Conservation (phyloP, 2,888 invertebrate genomes). For the Tipula unca region DNA sequence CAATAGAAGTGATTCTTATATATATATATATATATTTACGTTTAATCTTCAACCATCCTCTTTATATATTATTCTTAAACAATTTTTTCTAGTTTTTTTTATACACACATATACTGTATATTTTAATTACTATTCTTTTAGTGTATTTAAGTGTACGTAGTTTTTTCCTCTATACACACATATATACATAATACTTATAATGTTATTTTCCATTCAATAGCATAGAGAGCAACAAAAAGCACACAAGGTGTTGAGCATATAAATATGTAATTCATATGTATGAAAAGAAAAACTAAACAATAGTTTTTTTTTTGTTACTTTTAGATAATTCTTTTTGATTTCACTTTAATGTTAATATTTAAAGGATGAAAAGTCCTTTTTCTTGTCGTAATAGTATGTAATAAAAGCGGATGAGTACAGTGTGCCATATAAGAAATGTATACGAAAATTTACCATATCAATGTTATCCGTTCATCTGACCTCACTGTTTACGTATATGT, state of each 20-base stretch:
- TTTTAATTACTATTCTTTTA: conserved; percentile 8
- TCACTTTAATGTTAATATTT: conserved; percentile 8
- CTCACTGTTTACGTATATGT: not conserved
- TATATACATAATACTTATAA: not conserved
- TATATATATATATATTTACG: too few species aligned
- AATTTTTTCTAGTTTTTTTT: not conserved
- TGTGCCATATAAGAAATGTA: not conserved
- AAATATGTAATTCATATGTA: not conserved
- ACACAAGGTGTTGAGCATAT: conserved; percentile 14
- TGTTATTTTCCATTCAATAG: conserved; percentile 8
- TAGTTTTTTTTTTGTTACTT: not conserved
- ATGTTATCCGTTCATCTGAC: conserved; percentile 8
- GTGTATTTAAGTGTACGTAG: not conserved
- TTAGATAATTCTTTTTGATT: conserved; percentile 14
- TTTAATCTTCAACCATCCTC: conserved; percentile 14
- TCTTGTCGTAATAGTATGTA: not conserved
- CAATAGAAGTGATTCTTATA: conserved; percentile 14
- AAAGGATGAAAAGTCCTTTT: conserved; percentile 9
- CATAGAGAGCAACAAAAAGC: not conserved
- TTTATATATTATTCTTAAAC: not conserved
- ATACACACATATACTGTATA: not conserved
- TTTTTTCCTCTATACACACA: not conserved
- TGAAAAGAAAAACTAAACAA: conserved; percentile 14
- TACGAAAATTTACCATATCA: not conserved
- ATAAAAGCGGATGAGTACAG: not conserved